These are phyloP conservation scores for Petrolisthes cinctipes DNA, from an alignment of 2,888 invertebrate species.

Conservation along the genomic window DNA sequence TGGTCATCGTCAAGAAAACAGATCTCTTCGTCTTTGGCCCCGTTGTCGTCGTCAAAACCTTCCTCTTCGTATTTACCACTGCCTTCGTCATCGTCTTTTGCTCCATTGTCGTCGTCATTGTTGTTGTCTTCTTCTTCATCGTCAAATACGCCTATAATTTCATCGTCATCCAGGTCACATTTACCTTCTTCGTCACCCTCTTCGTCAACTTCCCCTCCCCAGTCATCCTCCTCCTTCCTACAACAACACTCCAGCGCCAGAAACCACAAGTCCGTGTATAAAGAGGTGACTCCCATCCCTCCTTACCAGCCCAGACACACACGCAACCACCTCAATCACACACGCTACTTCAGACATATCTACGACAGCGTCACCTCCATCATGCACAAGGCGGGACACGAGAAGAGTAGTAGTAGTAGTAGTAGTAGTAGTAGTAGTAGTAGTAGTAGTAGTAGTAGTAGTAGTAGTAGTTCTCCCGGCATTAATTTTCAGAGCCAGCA, in stretches of 20 bases:
- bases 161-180: background rate
- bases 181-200: background rate
- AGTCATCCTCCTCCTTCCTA: background rate
- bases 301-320: background rate
- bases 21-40: background rate
- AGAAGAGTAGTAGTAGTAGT: too few relatives aligned
- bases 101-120: background rate
- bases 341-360: background rate
- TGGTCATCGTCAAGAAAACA: background rate
- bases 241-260: too few relatives aligned
- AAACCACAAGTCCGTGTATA: too few relatives aligned
- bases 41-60: background rate
- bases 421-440: too few relatives aligned
- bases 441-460: too few relatives aligned
- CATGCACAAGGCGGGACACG: background rate
- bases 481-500: too few relatives aligned
- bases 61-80: too few relatives aligned
- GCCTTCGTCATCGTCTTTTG: conserved; percentile 1
- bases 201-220: background rate
- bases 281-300: background rate
- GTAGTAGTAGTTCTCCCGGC: too few relatives aligned
- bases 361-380: conserved; percentile 7
- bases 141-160: background rate
- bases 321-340: background rate
- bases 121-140: background rate